A percentile compares a stretch with the other conserved stretches of the same genome.
phyloP scores from a whole-genome alignment of 1,140 invertebrate species.

The Anoplophora glabripennis region DNA sequence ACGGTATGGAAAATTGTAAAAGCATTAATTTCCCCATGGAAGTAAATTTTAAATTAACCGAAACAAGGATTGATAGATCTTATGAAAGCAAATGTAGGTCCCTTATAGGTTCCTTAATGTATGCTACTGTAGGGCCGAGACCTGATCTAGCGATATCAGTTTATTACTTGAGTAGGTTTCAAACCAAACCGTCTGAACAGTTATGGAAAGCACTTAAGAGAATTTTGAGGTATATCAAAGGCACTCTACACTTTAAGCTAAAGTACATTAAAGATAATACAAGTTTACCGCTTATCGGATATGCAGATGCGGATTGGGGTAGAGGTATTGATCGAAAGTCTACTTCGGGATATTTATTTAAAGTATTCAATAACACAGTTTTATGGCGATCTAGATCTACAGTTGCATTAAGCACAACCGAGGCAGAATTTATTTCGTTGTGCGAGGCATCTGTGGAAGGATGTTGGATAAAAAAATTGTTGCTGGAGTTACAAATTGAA shows the following conservation, averaged over 20 bases:
- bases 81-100: too few species aligned
- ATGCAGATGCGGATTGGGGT: conserved; percentile 42
- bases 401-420: conserved; percentile 48
- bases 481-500: conserved; percentile 28
- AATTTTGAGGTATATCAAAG: conserved; percentile 41
- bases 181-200: conserved; percentile 28
- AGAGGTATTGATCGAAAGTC: conserved; percentile 37
- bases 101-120: too few species aligned
- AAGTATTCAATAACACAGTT: conserved; percentile 40
- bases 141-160: conserved; percentile 34
- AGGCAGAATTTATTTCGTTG: conserved; percentile 52
- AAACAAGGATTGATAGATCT: too few species aligned
- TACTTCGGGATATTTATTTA: conserved; percentile 40
- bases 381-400: conserved; percentile 42
- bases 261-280: conserved; percentile 21
- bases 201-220: conserved; percentile 33
- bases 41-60: too few species aligned
- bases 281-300: conserved; percentile 32
- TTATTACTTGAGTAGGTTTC: conserved; percentile 37
- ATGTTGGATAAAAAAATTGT: conserved; percentile 43
- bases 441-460: conserved; percentile 43
- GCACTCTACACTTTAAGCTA: conserved; percentile 30
- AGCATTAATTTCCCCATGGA: too few species aligned
- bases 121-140: too few species aligned
- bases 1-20: too few species aligned